phyloP scores from a whole-genome alignment of 2,113 vertebrate species.

The Eira barbara region DNA sequence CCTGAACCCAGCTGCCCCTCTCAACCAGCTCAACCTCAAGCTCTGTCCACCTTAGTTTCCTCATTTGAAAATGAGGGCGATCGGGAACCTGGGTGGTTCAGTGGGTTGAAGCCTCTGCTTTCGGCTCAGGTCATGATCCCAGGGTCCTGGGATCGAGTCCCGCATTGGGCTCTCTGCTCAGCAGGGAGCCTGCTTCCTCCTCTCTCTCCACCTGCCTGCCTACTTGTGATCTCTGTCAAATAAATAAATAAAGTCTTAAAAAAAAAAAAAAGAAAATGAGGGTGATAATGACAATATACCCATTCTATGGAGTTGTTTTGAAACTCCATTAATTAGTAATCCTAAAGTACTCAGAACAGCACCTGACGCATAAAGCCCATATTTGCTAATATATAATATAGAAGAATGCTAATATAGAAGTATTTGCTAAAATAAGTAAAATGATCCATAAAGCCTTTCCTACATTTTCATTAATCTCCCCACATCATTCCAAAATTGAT shows the following conservation, averaged over 20 bases:
- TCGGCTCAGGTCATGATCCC: too few species aligned
- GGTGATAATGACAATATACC: not conserved
- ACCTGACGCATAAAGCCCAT: not conserved
- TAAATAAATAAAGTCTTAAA: too few species aligned
- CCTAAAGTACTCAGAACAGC: not conserved
- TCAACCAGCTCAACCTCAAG: not conserved
- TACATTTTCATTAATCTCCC: not conserved
- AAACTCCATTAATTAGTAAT: not conserved
- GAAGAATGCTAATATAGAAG: not conserved
- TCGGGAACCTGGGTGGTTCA: too few species aligned
- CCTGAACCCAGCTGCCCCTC: not conserved
- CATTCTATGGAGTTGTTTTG: not conserved
- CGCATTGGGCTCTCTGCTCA: too few species aligned
- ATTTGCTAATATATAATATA: too few species aligned
- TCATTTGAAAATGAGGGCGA: not conserved
- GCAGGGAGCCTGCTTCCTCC: too few species aligned
- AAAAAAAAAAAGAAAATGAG: too few species aligned
- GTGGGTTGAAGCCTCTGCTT: too few species aligned
- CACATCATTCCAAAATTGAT: not conserved
- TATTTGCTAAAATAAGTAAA: not conserved
- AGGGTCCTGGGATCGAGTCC: too few species aligned
- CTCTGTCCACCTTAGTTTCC: not conserved
- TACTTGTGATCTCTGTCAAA: too few species aligned
- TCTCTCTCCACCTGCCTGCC: too few species aligned
- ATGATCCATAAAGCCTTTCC: not conserved